A percentile compares a stretch with the other conserved stretches of the same genome.
Evolutionary conservation across 2,113 vertebrate genomes (phyloP).

Genomic region (Aviceda subcristata): DNA sequence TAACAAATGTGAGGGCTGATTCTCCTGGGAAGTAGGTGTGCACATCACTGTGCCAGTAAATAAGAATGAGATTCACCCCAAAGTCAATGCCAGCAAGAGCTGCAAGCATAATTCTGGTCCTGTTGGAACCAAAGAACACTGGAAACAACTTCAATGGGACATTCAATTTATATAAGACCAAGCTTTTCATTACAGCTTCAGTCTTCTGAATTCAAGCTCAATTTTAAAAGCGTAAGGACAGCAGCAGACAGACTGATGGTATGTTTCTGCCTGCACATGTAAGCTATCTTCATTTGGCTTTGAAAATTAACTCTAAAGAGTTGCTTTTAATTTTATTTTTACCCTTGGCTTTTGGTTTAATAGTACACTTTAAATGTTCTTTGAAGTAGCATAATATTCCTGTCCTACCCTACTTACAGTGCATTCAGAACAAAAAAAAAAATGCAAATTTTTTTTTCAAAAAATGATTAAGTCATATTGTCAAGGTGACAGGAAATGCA

Average conservation of each 20-base stretch:
- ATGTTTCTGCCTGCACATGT: fast-evolving
- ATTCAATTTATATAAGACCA: neutral
- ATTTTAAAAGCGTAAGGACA: neutral
- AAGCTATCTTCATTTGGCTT: neutral
- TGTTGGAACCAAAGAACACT: neutral
- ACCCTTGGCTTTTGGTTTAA: neutral
- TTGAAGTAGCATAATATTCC: neutral
- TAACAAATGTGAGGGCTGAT: neutral
- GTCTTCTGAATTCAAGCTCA: neutral
- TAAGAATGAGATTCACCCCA: neutral
- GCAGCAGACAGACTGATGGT: neutral
- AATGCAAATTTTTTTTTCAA: neutral
- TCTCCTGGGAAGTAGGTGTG: neutral
- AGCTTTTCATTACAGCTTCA: neutral
- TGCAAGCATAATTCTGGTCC: neutral
- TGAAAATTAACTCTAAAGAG: neutral
- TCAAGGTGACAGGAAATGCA: neutral
- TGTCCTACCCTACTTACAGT: neutral
- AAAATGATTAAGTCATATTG: neutral
- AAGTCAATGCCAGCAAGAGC: neutral
- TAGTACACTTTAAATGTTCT: neutral
- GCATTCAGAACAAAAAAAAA: neutral
- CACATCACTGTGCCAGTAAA: neutral
- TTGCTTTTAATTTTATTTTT: neutral
- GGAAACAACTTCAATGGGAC: neutral